Conservation (phyloP, 2,113 vertebrate genomes). For the Sebastes fasciatus region DNA sequence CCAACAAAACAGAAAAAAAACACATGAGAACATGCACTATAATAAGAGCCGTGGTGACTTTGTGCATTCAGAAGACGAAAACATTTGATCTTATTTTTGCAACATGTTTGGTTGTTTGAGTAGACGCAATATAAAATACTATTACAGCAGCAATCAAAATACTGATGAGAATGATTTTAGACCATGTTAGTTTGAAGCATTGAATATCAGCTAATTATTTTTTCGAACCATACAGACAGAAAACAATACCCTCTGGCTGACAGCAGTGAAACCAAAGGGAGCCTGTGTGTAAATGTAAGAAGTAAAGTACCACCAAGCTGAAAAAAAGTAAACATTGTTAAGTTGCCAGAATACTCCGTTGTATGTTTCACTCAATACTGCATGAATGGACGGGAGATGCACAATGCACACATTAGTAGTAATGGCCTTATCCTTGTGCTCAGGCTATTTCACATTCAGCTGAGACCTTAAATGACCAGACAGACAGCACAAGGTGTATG, state of each 20-base stretch:
- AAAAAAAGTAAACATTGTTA: conserved; percentile 35
- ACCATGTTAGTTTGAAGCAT: conserved; percentile 5
- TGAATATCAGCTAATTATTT: conserved; percentile 18
- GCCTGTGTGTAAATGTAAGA: conserved; percentile 24
- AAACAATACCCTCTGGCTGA: conserved; percentile 9
- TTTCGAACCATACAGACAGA: neutral
- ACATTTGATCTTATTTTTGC: conserved; percentile 6
- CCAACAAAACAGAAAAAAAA: conserved; percentile 4
- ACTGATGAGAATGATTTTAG: conserved; percentile 8
- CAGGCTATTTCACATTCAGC: conserved; percentile 56
- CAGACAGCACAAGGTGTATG: conserved; percentile 18
- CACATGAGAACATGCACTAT: neutral
- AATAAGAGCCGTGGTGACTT: neutral
- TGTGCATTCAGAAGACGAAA: conserved; percentile 36
- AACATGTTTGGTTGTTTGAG: conserved; percentile 23
- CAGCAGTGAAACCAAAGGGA: conserved; percentile 28
- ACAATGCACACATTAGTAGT: conserved; percentile 27
- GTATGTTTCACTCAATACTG: conserved; percentile 36
- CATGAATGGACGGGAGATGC: conserved; percentile 26
- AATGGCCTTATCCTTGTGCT: conserved; percentile 37
- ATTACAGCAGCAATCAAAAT: conserved; percentile 43
- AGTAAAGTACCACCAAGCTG: conserved; percentile 48
- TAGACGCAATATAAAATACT: conserved; percentile 10
- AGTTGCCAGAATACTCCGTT: conserved; percentile 42
- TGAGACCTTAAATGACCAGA: conserved; percentile 43